phyloP scores from a whole-genome alignment of 2,888 invertebrate genomes.

The Halocaridina rubra region DNA sequence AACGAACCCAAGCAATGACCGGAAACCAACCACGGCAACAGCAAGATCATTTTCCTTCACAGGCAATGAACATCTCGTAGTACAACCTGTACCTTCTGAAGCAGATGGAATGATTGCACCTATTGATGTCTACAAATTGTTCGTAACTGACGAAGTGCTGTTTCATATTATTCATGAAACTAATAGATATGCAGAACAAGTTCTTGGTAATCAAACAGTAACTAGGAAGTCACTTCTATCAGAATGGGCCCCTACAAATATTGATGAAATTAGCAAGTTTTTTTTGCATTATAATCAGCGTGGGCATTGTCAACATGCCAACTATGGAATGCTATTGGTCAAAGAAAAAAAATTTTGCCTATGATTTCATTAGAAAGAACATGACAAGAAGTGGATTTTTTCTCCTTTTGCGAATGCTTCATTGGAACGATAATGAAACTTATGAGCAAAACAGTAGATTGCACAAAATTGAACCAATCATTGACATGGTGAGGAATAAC shows the following conservation, averaged over 20 bases:
- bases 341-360: constrained; percentile 6
- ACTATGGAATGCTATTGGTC: constrained; percentile 10
- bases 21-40: too few relatives aligned
- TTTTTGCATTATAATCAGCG: neutral
- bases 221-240: neutral
- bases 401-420: neutral
- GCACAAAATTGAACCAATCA: constrained; percentile 16
- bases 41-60: too few relatives aligned
- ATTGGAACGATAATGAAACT: constrained; percentile 23
- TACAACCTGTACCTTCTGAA: too few relatives aligned
- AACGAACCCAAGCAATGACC: too few relatives aligned
- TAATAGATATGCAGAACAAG: too few relatives aligned
- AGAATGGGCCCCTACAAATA: neutral
- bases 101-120: too few relatives aligned
- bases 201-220: too few relatives aligned
- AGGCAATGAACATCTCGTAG: too few relatives aligned
- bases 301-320: neutral
- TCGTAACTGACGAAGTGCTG: too few relatives aligned
- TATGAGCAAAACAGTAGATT: neutral
- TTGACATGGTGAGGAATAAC: constrained; percentile 3
- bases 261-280: neutral
- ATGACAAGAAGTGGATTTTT: neutral
- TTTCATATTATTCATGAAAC: too few relatives aligned
- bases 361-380: neutral
- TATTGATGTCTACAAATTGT: too few relatives aligned